phyloP scores from a whole-genome alignment of 2,888 invertebrate species.

The Stenodema calcarata region DNA sequence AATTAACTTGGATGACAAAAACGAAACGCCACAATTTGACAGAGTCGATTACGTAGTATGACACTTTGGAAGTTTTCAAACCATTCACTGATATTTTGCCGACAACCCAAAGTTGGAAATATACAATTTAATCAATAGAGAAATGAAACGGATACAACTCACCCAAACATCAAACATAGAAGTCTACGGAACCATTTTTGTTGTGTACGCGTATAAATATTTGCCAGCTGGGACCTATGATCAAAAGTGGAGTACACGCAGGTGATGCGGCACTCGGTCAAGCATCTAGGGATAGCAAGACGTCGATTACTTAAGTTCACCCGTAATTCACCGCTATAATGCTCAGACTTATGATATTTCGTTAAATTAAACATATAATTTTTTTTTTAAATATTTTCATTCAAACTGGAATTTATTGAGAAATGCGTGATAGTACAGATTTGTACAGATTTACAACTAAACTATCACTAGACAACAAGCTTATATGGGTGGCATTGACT shows the following conservation, averaged over 20 bases:
- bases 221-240: slow-evolving; percentile 28
- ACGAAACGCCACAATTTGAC: not conserved
- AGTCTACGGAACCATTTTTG: slow-evolving; percentile 4
- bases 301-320: not conserved
- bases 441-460: too few relatives aligned
- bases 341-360: too few relatives aligned
- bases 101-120: not conserved
- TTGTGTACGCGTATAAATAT: slow-evolving; percentile 34
- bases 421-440: too few relatives aligned
- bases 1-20: not conserved
- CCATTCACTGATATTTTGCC: too few relatives aligned
- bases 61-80: not conserved
- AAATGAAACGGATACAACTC: not conserved
- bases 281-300: not conserved
- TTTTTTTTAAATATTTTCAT: too few relatives aligned
- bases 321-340: too few relatives aligned
- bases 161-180: slow-evolving; percentile 8
- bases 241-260: slow-evolving; percentile 15
- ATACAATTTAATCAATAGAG: not conserved
- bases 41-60: not conserved
- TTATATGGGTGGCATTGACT: not conserved
- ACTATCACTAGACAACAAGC: not conserved
- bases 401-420: too few relatives aligned
- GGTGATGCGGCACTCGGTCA: slow-evolving; percentile 3
- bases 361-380: too few relatives aligned